A percentile compares a stretch with the other conserved stretches of the same genome.
These are phyloP conservation scores for Podiceps cristatus DNA, from an alignment of 2,113 vertebrate genomes.

Conservation along the genomic window DNA sequence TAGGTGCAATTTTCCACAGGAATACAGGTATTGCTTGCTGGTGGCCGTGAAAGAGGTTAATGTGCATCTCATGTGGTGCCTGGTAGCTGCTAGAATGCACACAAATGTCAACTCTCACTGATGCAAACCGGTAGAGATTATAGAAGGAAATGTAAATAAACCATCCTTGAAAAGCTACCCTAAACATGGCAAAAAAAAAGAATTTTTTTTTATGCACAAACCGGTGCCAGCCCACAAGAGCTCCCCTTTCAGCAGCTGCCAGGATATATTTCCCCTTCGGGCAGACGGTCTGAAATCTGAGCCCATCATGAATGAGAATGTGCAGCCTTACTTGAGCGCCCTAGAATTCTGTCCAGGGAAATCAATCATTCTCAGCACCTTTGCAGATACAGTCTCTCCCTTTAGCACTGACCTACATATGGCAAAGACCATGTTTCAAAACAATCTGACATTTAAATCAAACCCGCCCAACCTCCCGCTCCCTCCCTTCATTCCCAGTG, in stretches of 20 bases:
- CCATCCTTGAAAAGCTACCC: not conserved
- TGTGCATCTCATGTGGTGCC: not conserved
- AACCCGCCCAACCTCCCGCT: not conserved
- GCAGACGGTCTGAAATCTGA: slow-evolving; percentile 38
- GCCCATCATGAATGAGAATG: not conserved
- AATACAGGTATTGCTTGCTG: not conserved
- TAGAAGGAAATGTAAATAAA: slow-evolving; percentile 22
- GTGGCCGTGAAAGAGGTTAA: not conserved
- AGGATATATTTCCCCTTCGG: slow-evolving; percentile 46
- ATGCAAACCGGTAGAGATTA: not conserved
- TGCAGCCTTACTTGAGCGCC: not conserved
- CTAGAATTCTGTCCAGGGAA: not conserved
- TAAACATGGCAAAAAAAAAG: not conserved
- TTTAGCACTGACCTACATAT: slow-evolving; percentile 50
- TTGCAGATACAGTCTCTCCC: slow-evolving; percentile 13
- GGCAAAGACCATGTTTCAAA: not conserved
- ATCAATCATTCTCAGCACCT: slow-evolving; percentile 54
- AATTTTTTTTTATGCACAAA: not conserved
- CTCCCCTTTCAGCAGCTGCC: slow-evolving; percentile 34
- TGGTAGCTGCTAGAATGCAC: not conserved
- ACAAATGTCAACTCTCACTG: not conserved
- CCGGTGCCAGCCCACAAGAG: not conserved
- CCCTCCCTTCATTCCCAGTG: rapidly evolving
- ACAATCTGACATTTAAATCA: not conserved
- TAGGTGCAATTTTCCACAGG: not conserved